Percentiles rank a stretch among this genome's conserved stretches.
Conservation (phyloP, 2,113 vertebrate species). For the Sceloporus undulatus region DNA sequence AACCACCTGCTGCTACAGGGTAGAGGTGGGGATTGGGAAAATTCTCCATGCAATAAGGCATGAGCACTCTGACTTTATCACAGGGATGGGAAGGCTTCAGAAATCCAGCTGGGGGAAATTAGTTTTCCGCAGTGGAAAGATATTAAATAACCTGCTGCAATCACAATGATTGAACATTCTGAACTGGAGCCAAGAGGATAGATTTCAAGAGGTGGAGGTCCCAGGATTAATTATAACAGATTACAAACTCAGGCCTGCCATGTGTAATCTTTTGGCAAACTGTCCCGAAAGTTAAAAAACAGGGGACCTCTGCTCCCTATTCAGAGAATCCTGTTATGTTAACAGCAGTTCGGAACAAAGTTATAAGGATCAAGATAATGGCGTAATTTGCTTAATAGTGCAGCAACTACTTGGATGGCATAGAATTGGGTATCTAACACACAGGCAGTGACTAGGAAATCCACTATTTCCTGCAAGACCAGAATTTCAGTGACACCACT, state of each 20-base stretch:
- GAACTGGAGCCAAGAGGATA: background rate
- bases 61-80: background rate
- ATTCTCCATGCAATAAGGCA: background rate
- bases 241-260: slow-evolving; percentile 38
- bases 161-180: fast-evolving
- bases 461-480: background rate
- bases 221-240: background rate
- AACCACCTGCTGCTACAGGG: background rate
- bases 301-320: background rate
- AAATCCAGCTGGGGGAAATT: background rate
- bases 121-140: slow-evolving; percentile 8
- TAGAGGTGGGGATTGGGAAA: background rate
- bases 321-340: background rate
- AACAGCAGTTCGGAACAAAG: background rate
- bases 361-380: background rate
- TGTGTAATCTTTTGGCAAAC: slow-evolving; percentile 14
- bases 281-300: background rate
- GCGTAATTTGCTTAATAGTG: background rate
- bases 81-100: background rate
- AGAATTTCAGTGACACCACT: background rate
- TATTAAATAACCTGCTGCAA: background rate
- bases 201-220: background rate
- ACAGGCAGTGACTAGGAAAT: background rate
- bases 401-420: background rate
- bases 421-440: background rate